These are phyloP conservation scores for Zaprionus tsacasi DNA, from an alignment of 1,140 invertebrate species.

Conservation along the genomic window DNA sequence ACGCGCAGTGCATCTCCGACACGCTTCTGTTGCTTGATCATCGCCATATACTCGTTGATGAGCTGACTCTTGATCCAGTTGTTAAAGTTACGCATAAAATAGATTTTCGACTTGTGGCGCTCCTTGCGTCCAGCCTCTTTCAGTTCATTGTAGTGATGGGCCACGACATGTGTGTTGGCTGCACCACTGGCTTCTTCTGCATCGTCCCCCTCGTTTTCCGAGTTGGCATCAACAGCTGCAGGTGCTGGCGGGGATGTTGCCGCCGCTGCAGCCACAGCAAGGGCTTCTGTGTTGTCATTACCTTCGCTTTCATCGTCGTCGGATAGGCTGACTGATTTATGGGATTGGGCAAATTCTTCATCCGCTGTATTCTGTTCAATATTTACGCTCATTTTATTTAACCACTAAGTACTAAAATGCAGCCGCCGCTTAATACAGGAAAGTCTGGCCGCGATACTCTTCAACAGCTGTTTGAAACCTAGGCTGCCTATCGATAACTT, in stretches of 20 bases:
- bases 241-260: background rate
- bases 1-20: slow-evolving; percentile 87
- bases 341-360: slow-evolving; percentile 35
- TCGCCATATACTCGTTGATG: slow-evolving; percentile 90
- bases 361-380: slow-evolving; percentile 56
- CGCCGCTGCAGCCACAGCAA: background rate
- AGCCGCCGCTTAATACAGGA: slow-evolving; percentile 27
- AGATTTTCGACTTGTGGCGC: slow-evolving; percentile 94
- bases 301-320: slow-evolving; percentile 62
- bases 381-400: slow-evolving; percentile 59
- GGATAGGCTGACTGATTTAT: slow-evolving; percentile 48
- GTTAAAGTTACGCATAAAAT: slow-evolving; percentile 98
- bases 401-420: slow-evolving; percentile 12
- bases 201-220: slow-evolving; percentile 8
- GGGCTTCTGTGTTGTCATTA: slow-evolving; percentile 21
- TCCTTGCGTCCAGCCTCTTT: slow-evolving; percentile 92
- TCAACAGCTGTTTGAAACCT: slow-evolving; percentile 29
- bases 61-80: slow-evolving; percentile 99
- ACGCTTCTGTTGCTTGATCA: slow-evolving; percentile 87
- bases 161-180: slow-evolving; percentile 88
- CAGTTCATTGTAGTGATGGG: slow-evolving; percentile 93
- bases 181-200: slow-evolving; percentile 26
- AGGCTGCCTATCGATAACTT: slow-evolving; percentile 29
- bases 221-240: slow-evolving; percentile 5
- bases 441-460: slow-evolving; percentile 23